A percentile compares a stretch with the other conserved stretches of the same genome.
Conservation (phyloP, 2,113 vertebrate genomes). For the Notothenia coriiceps region DNA sequence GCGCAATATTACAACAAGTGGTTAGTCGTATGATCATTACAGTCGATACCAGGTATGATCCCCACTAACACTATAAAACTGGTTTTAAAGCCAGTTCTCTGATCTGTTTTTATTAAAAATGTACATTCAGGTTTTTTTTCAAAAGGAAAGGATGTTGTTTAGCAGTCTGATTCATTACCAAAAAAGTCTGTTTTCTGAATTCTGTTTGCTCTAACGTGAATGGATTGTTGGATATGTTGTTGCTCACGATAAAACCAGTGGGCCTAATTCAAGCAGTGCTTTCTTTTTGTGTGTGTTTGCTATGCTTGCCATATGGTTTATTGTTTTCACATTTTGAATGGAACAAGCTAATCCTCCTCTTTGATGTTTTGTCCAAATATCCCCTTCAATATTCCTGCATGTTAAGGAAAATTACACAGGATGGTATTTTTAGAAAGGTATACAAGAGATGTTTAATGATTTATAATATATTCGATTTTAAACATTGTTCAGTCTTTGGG, state of each 20-base stretch:
- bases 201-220: no score
- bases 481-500: constrained; percentile 21
- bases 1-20: background rate
- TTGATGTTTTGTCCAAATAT: constrained; percentile 3
- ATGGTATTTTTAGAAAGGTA: constrained; percentile 37
- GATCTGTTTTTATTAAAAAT: background rate
- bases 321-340: background rate
- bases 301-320: background rate
- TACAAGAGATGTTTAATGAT: background rate
- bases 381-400: background rate
- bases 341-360: background rate
- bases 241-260: no score
- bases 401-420: constrained; percentile 6
- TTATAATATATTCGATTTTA: constrained; percentile 4
- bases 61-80: background rate
- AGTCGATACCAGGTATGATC: background rate
- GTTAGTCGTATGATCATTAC: background rate
- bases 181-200: no score
- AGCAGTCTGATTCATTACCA: no score
- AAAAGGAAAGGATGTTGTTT: no score
- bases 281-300: background rate
- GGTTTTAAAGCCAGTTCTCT: no score
- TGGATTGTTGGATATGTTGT: no score
- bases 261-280: no score
- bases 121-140: background rate